These are phyloP conservation scores for Diadophis punctatus DNA, from an alignment of 2,113 vertebrate genomes.

Conservation along the genomic window DNA sequence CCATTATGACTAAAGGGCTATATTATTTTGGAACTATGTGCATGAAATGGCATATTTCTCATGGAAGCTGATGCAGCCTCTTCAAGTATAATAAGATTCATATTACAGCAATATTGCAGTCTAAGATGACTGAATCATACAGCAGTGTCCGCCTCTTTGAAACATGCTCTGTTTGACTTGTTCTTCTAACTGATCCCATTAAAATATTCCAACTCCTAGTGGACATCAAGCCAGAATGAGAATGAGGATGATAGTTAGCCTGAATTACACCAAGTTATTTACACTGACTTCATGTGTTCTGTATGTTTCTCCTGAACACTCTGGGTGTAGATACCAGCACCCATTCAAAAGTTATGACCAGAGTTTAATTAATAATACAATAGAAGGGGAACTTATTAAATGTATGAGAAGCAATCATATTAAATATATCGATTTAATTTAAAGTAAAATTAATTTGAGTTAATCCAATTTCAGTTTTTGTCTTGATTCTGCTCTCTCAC, in stretches of 20 bases:
- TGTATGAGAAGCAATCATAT: background rate
- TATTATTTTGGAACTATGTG: background rate
- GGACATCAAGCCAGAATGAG: background rate
- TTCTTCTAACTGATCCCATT: background rate
- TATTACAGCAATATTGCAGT: background rate
- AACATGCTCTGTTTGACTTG: background rate
- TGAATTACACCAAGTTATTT: background rate
- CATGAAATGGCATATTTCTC: background rate
- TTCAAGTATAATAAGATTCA: background rate
- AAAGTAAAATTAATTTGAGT: background rate
- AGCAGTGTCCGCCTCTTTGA: background rate
- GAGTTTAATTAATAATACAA: background rate
- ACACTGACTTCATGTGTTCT: background rate
- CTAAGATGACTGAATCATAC: background rate
- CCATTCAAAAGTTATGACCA: background rate
- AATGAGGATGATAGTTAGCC: background rate
- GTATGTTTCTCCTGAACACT: background rate
- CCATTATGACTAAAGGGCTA: background rate
- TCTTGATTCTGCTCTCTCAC: background rate
- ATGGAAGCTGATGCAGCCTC: background rate
- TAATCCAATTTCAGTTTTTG: background rate
- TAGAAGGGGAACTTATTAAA: background rate
- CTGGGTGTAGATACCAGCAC: background rate
- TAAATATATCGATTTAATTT: background rate
- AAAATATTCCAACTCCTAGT: background rate